A percentile compares a stretch with the other conserved stretches of the same genome.
phyloP scores from a whole-genome alignment of 1,140 invertebrate genomes.

The Drosophila santomea region DNA sequence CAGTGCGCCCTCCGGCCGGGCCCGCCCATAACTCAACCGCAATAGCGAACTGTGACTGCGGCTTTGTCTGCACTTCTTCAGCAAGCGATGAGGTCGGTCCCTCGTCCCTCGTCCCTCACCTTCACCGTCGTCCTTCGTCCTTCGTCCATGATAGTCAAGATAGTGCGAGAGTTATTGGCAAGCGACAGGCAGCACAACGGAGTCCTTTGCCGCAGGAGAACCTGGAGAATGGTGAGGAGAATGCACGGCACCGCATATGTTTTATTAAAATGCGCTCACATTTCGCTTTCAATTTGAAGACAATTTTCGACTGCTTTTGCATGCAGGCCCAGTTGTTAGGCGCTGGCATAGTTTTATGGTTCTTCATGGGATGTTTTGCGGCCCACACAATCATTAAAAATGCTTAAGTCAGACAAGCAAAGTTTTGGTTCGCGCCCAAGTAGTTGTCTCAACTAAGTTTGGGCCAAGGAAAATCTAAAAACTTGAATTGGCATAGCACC shows the following conservation, averaged over 20 bases:
- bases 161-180: conserved; percentile 79
- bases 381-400: conserved; percentile 58
- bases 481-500: conserved; percentile 13
- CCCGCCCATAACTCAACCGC: conserved; percentile 66
- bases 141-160: conserved; percentile 39
- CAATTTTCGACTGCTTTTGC: conserved; percentile 47
- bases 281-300: conserved; percentile 81
- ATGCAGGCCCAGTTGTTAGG: conserved; percentile 33
- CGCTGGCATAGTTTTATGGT: conserved; percentile 33
- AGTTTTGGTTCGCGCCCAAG: conserved; percentile 33
- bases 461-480: conserved; percentile 9
- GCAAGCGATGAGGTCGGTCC: conserved; percentile 32
- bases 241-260: conserved; percentile 65
- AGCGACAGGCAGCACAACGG: conserved; percentile 42
- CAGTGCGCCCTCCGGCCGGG: conserved; percentile 9
- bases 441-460: conserved; percentile 21
- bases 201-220: conserved; percentile 6
- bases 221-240: neutral
- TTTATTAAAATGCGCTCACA: conserved; percentile 77
- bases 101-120: neutral
- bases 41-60: conserved; percentile 65
- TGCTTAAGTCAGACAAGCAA: conserved; percentile 48
- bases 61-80: conserved; percentile 76
- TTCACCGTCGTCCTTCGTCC: neutral
- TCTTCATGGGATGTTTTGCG: conserved; percentile 41